Evolutionary conservation across 2,113 vertebrate species (phyloP).

Genomic region (Vidua chalybeata): DNA sequence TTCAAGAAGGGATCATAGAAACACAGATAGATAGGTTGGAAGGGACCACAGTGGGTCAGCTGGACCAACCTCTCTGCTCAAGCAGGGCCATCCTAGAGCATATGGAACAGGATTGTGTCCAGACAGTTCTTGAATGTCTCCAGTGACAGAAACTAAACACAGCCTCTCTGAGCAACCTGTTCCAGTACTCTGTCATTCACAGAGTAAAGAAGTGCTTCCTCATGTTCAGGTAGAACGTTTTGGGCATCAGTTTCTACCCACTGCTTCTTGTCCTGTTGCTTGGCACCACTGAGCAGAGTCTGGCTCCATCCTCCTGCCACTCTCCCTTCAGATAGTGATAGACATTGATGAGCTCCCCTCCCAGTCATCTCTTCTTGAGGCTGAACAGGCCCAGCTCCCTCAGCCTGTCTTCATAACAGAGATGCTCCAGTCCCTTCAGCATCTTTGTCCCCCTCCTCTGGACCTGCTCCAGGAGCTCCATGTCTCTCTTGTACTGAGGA

Average conservation of each 20-base stretch:
- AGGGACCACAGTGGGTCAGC: not conserved
- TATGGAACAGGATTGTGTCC: not conserved
- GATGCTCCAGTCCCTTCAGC: not conserved
- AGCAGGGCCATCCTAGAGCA: not conserved
- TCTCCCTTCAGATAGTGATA: not conserved
- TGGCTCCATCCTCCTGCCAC: not conserved
- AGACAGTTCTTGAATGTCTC: not conserved
- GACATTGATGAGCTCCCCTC: not conserved
- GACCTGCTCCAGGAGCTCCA: not conserved
- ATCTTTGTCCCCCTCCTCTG: not conserved
- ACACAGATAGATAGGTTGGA: not conserved
- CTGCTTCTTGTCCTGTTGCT: not conserved
- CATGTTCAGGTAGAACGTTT: not conserved
- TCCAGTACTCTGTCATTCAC: not conserved
- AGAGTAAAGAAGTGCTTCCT: not conserved
- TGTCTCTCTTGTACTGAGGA: not conserved
- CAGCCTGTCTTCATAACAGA: not conserved
- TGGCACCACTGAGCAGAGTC: not conserved
- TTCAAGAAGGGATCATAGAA: not conserved
- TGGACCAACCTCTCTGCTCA: not conserved
- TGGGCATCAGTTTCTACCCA: not conserved
- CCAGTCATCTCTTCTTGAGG: accelerated
- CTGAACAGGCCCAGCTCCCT: not conserved
- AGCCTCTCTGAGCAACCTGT: not conserved
- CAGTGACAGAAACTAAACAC: not conserved